These are phyloP conservation scores for Synanthedon formicaeformis DNA, from an alignment of 2,888 invertebrate species.

Conservation along the genomic window DNA sequence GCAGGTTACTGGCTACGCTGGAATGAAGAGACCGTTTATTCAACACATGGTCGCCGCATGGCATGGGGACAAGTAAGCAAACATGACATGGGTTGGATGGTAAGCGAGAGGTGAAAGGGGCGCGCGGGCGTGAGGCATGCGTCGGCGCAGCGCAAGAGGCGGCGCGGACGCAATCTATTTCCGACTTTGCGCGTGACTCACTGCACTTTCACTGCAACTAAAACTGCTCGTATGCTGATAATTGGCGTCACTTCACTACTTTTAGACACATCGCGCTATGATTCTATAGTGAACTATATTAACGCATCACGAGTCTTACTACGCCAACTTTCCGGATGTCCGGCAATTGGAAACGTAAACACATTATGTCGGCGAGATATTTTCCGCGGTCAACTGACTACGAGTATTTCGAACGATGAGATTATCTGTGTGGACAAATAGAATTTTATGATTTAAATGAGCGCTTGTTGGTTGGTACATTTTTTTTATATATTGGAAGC, in stretches of 20 bases:
- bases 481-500: too few species aligned
- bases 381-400: constrained; percentile 2
- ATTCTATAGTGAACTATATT: not conserved
- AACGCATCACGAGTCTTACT: constrained; percentile 2
- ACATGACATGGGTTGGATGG: not conserved
- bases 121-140: not conserved
- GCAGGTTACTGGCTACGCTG: too few species aligned
- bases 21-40: too few species aligned
- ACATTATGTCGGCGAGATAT: constrained; percentile 1
- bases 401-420: constrained; percentile 4
- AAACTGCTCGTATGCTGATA: constrained; percentile 35
- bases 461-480: not conserved
- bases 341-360: constrained; percentile 3
- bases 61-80: not conserved
- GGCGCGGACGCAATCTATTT: constrained; percentile 37
- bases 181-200: constrained; percentile 42
- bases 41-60: too few species aligned
- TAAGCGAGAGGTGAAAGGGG: not conserved
- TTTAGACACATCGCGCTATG: constrained; percentile 14
- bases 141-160: not conserved
- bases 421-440: too few species aligned
- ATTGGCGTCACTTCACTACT: constrained; percentile 32
- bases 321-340: constrained; percentile 6
- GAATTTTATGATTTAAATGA: too few species aligned
- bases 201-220: constrained; percentile 58